Conservation (phyloP, 2,888 invertebrate genomes). For the Drosophila niveifrons region DNA sequence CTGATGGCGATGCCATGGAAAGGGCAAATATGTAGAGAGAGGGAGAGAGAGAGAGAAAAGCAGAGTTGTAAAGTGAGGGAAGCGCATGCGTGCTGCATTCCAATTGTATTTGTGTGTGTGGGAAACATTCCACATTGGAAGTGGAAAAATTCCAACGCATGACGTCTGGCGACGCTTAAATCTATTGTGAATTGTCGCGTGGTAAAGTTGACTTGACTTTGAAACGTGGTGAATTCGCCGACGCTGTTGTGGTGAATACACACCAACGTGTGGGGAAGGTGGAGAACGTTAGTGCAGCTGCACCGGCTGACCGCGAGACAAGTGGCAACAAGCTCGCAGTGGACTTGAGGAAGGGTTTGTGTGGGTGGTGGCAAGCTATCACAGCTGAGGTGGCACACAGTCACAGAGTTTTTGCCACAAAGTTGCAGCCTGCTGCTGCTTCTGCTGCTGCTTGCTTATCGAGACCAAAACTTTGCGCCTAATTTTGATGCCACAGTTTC, state of each 20-base stretch:
- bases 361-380: slow-evolving; percentile 27
- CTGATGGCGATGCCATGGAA: slow-evolving; percentile 51
- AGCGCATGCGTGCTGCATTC: slow-evolving; percentile 60
- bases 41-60: neutral
- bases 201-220: slow-evolving; percentile 8
- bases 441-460: slow-evolving; percentile 48
- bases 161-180: slow-evolving; percentile 48
- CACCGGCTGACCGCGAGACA: slow-evolving; percentile 47
- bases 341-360: neutral
- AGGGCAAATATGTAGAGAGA: neutral
- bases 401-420: slow-evolving; percentile 33
- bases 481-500: slow-evolving; percentile 58
- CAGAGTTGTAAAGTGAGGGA: slow-evolving; percentile 10
- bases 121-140: slow-evolving; percentile 58
- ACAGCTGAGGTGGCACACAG: slow-evolving; percentile 40
- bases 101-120: slow-evolving; percentile 55
- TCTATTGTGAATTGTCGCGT: slow-evolving; percentile 64
- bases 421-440: slow-evolving; percentile 24
- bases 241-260: slow-evolving; percentile 46
- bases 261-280: neutral
- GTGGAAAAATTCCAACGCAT: slow-evolving; percentile 68
- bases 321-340: slow-evolving; percentile 37
- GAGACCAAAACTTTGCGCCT: slow-evolving; percentile 56
- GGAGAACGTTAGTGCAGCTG: slow-evolving; percentile 60
- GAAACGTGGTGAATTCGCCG: slow-evolving; percentile 30